Evolutionary conservation across 2,797 vertebrate species (phyloP).

Genomic region (Zalophus californianus): DNA sequence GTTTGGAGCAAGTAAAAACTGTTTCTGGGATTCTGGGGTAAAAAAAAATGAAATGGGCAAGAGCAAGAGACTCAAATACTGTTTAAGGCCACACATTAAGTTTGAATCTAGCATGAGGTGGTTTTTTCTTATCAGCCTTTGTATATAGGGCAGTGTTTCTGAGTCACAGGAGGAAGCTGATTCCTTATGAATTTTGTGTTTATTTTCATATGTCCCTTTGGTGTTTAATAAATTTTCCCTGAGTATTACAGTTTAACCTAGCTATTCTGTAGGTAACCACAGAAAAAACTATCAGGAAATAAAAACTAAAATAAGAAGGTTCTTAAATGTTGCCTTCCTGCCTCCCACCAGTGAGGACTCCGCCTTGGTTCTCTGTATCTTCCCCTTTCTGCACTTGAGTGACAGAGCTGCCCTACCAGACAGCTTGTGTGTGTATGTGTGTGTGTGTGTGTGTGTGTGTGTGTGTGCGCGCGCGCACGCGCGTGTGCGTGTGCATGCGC

Average conservation of each 20-base stretch:
- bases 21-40: not conserved
- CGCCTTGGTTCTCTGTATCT: not conserved
- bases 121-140: not conserved
- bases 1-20: not conserved
- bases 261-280: constrained; percentile 5
- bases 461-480: rapidly evolving
- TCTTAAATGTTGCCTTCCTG: constrained; percentile 4
- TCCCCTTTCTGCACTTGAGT: not conserved
- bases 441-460: not conserved
- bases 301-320: not conserved
- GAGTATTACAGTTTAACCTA: not conserved
- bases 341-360: not conserved
- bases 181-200: not conserved
- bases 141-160: not conserved
- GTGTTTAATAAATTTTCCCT: not conserved
- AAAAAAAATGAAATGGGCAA: not conserved
- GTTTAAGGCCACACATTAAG: not conserved
- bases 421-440: not conserved
- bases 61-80: not conserved
- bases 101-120: not conserved
- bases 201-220: not conserved
- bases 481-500: rapidly evolving
- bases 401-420: not conserved
- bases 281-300: not conserved
- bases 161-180: not conserved